A percentile compares a stretch with the other conserved stretches of the same genome.
These are phyloP conservation scores for Cryptocheilus praepositus DNA, from an alignment of 2,888 invertebrate genomes.

Conservation along the genomic window DNA sequence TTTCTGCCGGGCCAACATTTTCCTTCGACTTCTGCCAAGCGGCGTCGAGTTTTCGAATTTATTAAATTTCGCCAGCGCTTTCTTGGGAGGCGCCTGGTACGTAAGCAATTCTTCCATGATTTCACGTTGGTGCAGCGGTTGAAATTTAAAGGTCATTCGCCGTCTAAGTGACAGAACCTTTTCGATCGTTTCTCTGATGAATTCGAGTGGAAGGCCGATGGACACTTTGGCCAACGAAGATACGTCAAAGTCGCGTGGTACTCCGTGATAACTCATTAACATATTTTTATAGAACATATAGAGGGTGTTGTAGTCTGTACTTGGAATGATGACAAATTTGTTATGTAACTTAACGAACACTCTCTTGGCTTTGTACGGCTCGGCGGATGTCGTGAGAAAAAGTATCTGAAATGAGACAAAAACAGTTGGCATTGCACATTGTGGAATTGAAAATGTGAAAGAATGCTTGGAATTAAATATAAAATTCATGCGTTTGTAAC, in stretches of 20 bases:
- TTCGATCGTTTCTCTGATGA: conserved; percentile 75
- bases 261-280: conserved; percentile 79
- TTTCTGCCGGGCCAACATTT: conserved; percentile 28
- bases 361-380: conserved; percentile 77
- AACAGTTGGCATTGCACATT: too few relatives aligned
- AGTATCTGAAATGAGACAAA: too few relatives aligned
- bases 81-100: conserved; percentile 47
- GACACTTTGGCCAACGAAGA: conserved; percentile 78
- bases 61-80: conserved; percentile 40
- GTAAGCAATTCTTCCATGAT: conserved; percentile 75
- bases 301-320: conserved; percentile 79
- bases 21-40: conserved; percentile 45
- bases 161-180: conserved; percentile 76
- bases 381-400: conserved; percentile 81
- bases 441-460: too few relatives aligned
- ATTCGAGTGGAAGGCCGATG: conserved; percentile 77
- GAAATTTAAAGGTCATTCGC: conserved; percentile 76
- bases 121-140: conserved; percentile 77
- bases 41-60: conserved; percentile 57
- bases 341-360: conserved; percentile 79
- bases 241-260: conserved; percentile 79
- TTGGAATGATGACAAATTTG: conserved; percentile 77
- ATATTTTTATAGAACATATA: conserved; percentile 77
- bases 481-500: too few relatives aligned
- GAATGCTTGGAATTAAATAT: too few relatives aligned